Base-by-base conservation (phyloP, 2,797 vertebrate species). In the Acanthurus tractus region DNA sequence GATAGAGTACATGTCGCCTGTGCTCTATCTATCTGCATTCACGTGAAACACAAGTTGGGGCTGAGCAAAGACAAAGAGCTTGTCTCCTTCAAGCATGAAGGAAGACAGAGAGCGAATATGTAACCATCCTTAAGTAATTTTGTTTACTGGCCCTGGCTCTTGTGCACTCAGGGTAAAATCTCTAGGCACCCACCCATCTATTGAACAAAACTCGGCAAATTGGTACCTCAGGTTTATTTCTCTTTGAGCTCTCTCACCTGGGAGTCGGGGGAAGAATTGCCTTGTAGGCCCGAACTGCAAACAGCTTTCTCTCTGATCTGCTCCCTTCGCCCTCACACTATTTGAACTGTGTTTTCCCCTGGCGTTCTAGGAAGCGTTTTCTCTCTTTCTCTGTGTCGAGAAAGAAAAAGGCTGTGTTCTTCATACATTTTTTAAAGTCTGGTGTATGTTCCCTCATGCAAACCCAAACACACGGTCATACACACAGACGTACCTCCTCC, bases 171-270 rank as follows among this genome's bases (percentile, higher is more conserved):
- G 79, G 82, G 82, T 82, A 83, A 91, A 87, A 53, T 94, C 92
- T 95, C 89, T 59, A 87, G 91, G 87, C 89, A 87, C 91, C 88
- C 84, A 85, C 85, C 91, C 88, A 93, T 94, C 93, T 93, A 95
- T 94, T 78, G 93, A 96, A 96, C 95, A 96, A 96, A 96, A 94
- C 93, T 94, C 94, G 93, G 94, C 92, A 96, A 96, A 96, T 96
- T 96, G 96, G 93, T 95, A 96, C 94, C 95, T 93, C 90, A 95
- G 94, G 93, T 96, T 95, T 93, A 88, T 93, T 91, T 94, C 91
- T 93, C 93, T 95, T 94, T 94, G 90, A 93, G 93, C 93, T 88
- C 87, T 92, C 94, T 95, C 92, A 95, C 92, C 94, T 92, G 89
- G 94, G 95, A 96, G 93, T 95, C 90, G 66, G 90, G 77, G 89